A percentile compares a stretch with the other conserved stretches of the same genome.
Evolutionary conservation across 2,797 vertebrate genomes (phyloP).

Genomic region (Anguilla megastoma): DNA sequence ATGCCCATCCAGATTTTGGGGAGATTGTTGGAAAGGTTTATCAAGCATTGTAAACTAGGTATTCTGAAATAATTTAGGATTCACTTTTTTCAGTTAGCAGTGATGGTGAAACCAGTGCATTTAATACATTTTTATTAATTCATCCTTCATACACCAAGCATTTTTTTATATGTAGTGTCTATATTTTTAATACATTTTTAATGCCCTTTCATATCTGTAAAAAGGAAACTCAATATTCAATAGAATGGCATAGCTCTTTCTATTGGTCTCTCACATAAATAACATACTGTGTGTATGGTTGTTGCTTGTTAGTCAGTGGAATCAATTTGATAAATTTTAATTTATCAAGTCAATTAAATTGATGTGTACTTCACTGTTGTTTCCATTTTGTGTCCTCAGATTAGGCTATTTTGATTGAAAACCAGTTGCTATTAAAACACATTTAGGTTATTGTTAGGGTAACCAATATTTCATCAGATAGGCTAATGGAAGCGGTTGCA

Average conservation of each 20-base stretch:
- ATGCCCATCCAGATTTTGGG: neutral
- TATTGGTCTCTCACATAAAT: neutral
- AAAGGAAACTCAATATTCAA: neutral
- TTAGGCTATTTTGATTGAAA: neutral
- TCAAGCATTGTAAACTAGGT: neutral
- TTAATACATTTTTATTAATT: neutral
- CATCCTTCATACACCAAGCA: neutral
- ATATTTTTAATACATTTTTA: neutral
- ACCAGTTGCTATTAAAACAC: neutral
- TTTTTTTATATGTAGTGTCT: neutral
- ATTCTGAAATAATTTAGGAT: neutral
- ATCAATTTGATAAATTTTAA: slow-evolving; percentile 59
- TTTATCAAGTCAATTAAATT: slow-evolving; percentile 41
- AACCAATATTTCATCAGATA: neutral
- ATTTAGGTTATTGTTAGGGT: neutral
- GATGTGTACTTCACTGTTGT: slow-evolving; percentile 39
- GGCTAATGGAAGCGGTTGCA: neutral
- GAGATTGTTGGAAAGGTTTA: neutral
- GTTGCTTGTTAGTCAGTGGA: slow-evolving; percentile 28
- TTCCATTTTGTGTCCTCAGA: neutral
- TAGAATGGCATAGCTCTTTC: neutral
- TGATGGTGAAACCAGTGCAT: neutral
- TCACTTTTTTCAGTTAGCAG: neutral
- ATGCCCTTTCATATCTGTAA: neutral
- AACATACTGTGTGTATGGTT: neutral